Base-by-base conservation (phyloP, 1,140 invertebrate genomes). In the Anoplolepis gracilipes region DNA sequence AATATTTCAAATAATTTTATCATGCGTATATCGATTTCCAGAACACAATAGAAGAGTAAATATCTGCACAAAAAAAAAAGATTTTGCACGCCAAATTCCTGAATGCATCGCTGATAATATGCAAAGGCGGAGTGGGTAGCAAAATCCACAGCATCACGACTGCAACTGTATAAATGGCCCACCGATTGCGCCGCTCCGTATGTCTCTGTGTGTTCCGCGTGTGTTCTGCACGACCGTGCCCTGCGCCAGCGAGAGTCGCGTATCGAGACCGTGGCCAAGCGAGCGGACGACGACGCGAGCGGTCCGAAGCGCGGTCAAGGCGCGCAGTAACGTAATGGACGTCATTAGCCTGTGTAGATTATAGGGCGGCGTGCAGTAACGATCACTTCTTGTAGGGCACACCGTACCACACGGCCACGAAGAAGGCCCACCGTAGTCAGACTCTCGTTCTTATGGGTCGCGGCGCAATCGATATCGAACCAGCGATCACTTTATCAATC, bases 321-420 rank as follows among this genome's bases (percentile, higher is more conserved):
- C 87, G 92, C 90, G 91, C 92, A 87, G 93, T 93, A 94, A 94
- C 92, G 93, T 95, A 95, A 95, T 95, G 94, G 94, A 95, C 94
- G 94, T 95, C 94, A 95, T 95, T 95, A 95, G 93, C 92, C 92
- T 90, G 93, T 92, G 94, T 94, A 95, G 94, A 95, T 95, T 95
- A 95, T 95, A 95, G 94, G 94, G 94, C 94, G 94, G 94, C 94
- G 88, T 92, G 93, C 93, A 93, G 94, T 95, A 95, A 95, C 94
- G 94, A 95, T 95, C 94, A 93, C 92, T 95, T 95, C 94, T 95
- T 95, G 93, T 94, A 94, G 93, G 91, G 92, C 92, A 92, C 92
- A 92, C 92, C 89, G 88, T 91, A 91, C 90, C 90, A 92, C 90
- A 92, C 86, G 88, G 85, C 85, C 89, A 90, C 87, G 79, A 86